phyloP scores from a whole-genome alignment of 2,888 invertebrate genomes.

The Lampropteryx suffumata region DNA sequence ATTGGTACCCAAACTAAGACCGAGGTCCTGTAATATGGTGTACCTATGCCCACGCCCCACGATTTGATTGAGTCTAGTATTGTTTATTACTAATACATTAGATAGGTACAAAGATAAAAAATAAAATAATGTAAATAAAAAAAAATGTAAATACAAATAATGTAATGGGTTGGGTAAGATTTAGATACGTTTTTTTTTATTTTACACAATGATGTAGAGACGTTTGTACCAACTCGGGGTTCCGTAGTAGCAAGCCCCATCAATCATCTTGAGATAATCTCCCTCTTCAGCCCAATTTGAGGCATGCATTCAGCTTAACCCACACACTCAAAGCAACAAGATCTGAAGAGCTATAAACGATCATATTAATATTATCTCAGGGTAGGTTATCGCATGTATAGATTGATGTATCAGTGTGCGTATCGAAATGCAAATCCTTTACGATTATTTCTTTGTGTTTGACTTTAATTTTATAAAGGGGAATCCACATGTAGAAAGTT shows the following conservation, averaged over 20 bases:
- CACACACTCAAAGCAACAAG: constrained; percentile 47
- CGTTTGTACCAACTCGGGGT: constrained; percentile 9
- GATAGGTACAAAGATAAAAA: too few relatives aligned
- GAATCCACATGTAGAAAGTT: constrained; percentile 8
- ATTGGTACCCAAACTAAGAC: too few relatives aligned
- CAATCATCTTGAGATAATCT: constrained; percentile 86
- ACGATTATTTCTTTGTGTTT: constrained; percentile 64
- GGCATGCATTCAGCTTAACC: constrained; percentile 74
- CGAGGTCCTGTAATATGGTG: too few relatives aligned
- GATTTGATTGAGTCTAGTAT: too few relatives aligned
- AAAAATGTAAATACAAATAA: too few relatives aligned
- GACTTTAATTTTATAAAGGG: constrained; percentile 56
- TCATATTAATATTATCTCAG: constrained; percentile 25
- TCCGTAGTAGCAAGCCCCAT: constrained; percentile 59
- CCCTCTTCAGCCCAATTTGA: constrained; percentile 82
- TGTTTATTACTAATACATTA: too few relatives aligned
- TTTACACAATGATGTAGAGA: too few relatives aligned
- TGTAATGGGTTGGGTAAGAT: too few relatives aligned
- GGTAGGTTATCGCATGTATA: constrained; percentile 29
- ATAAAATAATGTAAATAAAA: too few relatives aligned
- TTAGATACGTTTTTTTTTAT: too few relatives aligned
- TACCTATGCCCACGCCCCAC: too few relatives aligned
- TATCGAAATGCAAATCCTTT: constrained; percentile 66
- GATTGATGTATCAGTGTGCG: constrained; percentile 43
- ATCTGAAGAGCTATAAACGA: constrained; percentile 16